Evolutionary conservation across 1,140 invertebrate genomes (phyloP).

Genomic region (Acyrthosiphon pisum): DNA sequence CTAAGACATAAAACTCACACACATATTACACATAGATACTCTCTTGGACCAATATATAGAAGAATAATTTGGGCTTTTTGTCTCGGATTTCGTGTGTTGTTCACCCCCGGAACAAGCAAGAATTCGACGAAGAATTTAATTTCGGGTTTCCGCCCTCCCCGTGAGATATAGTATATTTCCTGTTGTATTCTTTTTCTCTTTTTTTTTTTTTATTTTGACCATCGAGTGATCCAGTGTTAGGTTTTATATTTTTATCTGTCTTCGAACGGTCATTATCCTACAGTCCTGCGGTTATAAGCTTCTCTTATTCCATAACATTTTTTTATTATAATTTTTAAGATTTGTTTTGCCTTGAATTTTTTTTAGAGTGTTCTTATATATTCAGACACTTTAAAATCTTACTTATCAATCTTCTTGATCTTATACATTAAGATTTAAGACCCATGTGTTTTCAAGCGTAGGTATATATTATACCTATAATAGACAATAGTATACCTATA

Average conservation of each 20-base stretch:
- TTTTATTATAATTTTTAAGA: neutral
- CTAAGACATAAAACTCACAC: constrained; percentile 34
- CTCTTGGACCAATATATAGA: constrained; percentile 22
- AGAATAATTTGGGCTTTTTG: constrained; percentile 39
- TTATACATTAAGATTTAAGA: neutral
- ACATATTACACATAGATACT: neutral
- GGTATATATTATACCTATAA: too few species aligned
- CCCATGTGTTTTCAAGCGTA: too few species aligned
- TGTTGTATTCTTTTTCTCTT: constrained; percentile 3
- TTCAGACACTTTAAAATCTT: neutral
- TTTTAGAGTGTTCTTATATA: neutral
- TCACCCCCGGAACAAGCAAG: constrained; percentile 12
- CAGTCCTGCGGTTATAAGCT: neutral
- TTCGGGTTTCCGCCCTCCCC: neutral
- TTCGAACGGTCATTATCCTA: neutral
- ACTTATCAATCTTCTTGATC: too few species aligned
- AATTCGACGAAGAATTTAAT: constrained; percentile 54
- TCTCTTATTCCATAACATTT: neutral
- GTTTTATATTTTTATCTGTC: constrained; percentile 19
- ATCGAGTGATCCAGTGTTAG: neutral
- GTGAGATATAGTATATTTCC: neutral
- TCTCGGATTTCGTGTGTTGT: constrained; percentile 38
- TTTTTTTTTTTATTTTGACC: neutral
- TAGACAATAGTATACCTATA: too few species aligned
- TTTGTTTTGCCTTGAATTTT: neutral